Base-by-base conservation (phyloP, 2,113 vertebrate genomes). In the Labeo catla region DNA sequence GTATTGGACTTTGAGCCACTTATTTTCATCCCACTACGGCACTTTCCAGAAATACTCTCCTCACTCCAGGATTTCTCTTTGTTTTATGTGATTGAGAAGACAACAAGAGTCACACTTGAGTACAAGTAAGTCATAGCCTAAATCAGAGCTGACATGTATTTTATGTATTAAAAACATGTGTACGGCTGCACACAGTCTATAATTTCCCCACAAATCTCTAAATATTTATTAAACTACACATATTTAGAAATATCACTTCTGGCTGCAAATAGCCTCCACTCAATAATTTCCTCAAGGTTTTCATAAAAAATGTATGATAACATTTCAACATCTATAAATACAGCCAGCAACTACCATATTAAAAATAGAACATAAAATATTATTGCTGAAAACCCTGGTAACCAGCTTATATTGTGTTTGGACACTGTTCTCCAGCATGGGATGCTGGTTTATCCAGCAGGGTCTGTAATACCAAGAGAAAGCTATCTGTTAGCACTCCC, bases 1-100 rank as follows among this genome's bases (percentile, higher is more conserved):
- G 70, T 77, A 77, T 85, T 73, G 43, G 83, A 81, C 78, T 85
- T 49, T 11, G 23, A 72, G 52, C 4, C 68, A 81, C 87, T 85
- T 85, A 81, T 73, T 66, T 74, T 88, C 68, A 85, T 81, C 61
- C 68, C 36, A 80, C 21, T 70, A 78, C 9, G 12, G 19, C 52
- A 73, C 72, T 79, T 78, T 73, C 57, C 21, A 87, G 59, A 77
- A 50, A 81, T 70, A 81, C 50, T 49, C 39, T 21, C 34, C 16
- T 85, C 21, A 12, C 61, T 59, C 39, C 52, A 61, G 47, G 49
- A 39, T 83, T 77, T 50, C 45, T 86, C 59, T 34, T 78, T 52
- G 34, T 84, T 85, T 73, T 50, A 86, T 57, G 45, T 65, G 39
- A 73, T 70, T 84, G 47, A 65, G 19, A 50, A 81, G 47, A 66